Conservation (phyloP, 2,888 invertebrate species). For the Stegophylla sp. region DNA sequence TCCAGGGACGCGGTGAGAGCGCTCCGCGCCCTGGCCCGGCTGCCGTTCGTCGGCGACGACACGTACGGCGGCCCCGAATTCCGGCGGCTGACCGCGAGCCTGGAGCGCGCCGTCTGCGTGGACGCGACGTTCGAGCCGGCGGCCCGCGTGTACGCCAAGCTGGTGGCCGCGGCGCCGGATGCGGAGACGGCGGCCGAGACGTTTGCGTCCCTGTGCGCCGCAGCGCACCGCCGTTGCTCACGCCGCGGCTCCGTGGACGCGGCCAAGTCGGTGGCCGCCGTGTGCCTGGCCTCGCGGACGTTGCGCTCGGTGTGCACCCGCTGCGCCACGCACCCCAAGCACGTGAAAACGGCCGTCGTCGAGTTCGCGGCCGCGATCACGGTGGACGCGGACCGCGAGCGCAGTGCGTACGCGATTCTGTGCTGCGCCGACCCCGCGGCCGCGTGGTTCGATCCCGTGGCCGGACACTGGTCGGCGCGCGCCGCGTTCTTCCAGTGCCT, state of each 20-base stretch:
- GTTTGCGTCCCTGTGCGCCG: conserved; percentile 44
- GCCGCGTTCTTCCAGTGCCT: conserved; percentile 43
- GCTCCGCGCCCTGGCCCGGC: conserved; percentile 22
- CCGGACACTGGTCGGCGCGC: not conserved
- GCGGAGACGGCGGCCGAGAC: conserved; percentile 29
- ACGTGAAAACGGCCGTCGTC: conserved; percentile 6
- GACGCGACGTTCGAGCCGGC: conserved; percentile 16
- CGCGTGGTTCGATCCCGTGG: conserved; percentile 30
- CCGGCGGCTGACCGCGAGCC: conserved; percentile 5
- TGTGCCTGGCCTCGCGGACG: conserved; percentile 13
- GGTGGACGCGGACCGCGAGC: not conserved
- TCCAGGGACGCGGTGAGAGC: not conserved
- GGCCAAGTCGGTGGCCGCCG: not conserved
- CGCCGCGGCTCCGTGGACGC: conserved; percentile 4
- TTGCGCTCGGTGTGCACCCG: not conserved
- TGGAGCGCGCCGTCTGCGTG: conserved; percentile 1
- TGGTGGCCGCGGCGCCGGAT: conserved; percentile 48
- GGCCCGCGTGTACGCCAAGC: conserved; percentile 37
- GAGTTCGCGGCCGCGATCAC: conserved; percentile 47
- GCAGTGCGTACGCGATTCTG: conserved; percentile 18
- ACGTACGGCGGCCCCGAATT: conserved; percentile 28
- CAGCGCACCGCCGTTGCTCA: not conserved
- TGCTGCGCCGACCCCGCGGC: conserved; percentile 47
- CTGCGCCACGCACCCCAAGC: not conserved
- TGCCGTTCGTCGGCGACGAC: conserved; percentile 47